Evolutionary conservation across 2,888 invertebrate genomes (phyloP), one percentile per base, ranked within the genome.

Genomic region (Conus canariensis): DNA sequence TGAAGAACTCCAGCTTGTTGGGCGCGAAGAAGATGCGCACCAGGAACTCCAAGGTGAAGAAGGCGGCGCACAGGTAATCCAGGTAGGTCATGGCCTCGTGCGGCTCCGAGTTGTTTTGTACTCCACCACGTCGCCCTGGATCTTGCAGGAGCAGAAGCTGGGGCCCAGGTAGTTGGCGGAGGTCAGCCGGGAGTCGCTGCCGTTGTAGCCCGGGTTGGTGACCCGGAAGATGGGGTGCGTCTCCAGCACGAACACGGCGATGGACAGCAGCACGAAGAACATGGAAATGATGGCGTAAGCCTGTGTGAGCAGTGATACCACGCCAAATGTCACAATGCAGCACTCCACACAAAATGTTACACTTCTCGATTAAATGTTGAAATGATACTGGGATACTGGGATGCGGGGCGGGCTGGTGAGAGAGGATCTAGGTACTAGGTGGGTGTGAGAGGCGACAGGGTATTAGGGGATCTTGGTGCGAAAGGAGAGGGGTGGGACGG

Each of bases 251-350:
- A 96, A 96, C 56, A 95, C 94, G 12, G 92, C 94, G 88, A 96
- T 96, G 19, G 96, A 95, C 88, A 95, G 88, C 22, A 94, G 92
- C 45, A 96, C 95, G 90, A 96, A 95, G 88, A 95, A 94, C 96
- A 96, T 96, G 60, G 96, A 96, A 85, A 94, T 90, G 10, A 96
- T 92, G 10, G 95, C 96, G 90, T 95, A 95, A 6, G 94, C 91
- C 96, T 96, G 94, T 6, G 12, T 0, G 83, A 19, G 58, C 6
- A 22, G 77, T 30, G 77, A n/a, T n/a, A 19, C 22, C n/a, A 74
- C 6, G 74, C 22, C 12, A n/a, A n/a, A 60, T 58, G 59, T 14
- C 64, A 64, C 16, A 64, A 45, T 4, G 45, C 45, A 45, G 45
- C 45, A 45, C 45, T 45, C 45, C 45, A 45, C 45, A 45, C 45